phyloP scores from a whole-genome alignment of 1,140 invertebrate genomes.

The Brachionus paranguensis region DNA sequence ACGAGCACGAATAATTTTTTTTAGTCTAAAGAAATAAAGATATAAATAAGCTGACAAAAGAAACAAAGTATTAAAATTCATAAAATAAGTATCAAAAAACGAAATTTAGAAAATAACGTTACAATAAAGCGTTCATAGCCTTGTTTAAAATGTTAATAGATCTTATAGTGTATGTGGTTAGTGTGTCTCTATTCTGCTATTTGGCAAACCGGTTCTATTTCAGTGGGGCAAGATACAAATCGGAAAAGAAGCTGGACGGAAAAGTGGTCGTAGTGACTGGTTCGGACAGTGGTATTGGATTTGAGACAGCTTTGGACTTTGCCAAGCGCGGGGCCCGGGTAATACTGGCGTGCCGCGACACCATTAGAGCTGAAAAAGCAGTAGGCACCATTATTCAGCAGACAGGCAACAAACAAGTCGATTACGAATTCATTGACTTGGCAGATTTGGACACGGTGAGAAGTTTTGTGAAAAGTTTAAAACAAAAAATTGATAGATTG shows the following conservation, averaged over 20 bases:
- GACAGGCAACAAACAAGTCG: background rate
- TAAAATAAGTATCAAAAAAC: background rate
- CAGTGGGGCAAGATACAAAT: background rate
- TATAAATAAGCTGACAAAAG: background rate
- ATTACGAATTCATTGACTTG: constrained; percentile 26
- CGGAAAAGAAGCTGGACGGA: background rate
- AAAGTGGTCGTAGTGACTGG: constrained; percentile 41
- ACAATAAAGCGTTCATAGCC: background rate
- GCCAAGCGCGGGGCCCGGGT: constrained; percentile 28
- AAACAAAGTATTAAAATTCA: background rate
- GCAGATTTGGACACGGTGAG: constrained; percentile 32
- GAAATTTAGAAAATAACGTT: background rate
- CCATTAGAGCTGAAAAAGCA: constrained; percentile 7
- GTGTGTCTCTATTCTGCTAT: background rate
- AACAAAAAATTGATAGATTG: constrained; percentile 44
- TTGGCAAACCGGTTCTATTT: constrained; percentile 21
- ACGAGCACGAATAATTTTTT: constrained; percentile 16
- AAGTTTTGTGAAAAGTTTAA: constrained; percentile 42
- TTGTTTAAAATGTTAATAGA: constrained; percentile 9
- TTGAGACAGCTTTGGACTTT: constrained; percentile 36
- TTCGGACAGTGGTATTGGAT: constrained; percentile 41
- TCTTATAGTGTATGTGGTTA: background rate
- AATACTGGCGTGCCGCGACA: constrained; percentile 28
- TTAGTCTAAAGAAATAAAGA: background rate
- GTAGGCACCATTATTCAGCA: background rate